phyloP scores from a whole-genome alignment of 2,888 invertebrate genomes.

The Gasteruption jaculator region DNA sequence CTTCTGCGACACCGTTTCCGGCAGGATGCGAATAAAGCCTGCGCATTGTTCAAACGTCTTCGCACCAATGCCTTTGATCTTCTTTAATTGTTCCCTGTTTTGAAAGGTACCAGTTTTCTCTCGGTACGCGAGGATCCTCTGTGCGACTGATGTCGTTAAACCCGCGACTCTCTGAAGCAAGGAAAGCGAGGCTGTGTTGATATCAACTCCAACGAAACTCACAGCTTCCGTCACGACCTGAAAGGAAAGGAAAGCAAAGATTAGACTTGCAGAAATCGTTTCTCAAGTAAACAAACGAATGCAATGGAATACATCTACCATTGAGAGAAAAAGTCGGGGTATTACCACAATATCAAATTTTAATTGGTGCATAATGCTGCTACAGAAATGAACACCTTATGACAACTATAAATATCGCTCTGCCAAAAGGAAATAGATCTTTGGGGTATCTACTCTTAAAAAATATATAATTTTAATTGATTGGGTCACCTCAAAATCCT shows the following conservation, averaged over 20 bases:
- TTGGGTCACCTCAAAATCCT: too few species aligned
- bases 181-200: constrained; percentile 81
- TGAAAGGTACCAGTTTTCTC: constrained; percentile 67
- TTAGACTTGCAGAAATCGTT: too few species aligned
- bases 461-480: too few species aligned
- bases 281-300: too few species aligned
- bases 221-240: constrained; percentile 80
- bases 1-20: constrained; percentile 37
- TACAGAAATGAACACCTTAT: too few species aligned
- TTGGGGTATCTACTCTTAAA: too few species aligned
- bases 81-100: constrained; percentile 68
- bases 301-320: too few species aligned
- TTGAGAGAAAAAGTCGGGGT: too few species aligned
- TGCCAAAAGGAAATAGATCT: too few species aligned
- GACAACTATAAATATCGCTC: too few species aligned
- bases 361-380: too few species aligned
- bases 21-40: constrained; percentile 72
- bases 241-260: constrained; percentile 3
- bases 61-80: constrained; percentile 77
- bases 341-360: too few species aligned
- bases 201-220: constrained; percentile 88
- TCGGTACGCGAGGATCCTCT: constrained; percentile 73
- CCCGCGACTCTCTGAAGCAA: constrained; percentile 82
- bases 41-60: constrained; percentile 86
- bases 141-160: constrained; percentile 69